Conservation (phyloP, 2,113 vertebrate genomes). For the Notothenia rossii region DNA sequence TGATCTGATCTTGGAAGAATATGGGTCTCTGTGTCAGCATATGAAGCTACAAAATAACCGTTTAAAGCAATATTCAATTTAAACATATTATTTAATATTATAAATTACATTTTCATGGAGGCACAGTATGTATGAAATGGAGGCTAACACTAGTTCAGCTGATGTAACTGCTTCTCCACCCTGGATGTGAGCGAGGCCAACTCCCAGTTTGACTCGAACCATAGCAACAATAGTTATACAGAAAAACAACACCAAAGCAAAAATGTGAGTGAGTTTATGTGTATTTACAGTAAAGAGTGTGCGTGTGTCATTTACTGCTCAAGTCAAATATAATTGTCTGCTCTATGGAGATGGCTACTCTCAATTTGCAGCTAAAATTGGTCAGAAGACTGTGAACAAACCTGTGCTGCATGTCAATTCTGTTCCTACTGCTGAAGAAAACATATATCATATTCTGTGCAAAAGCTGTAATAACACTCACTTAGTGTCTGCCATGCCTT, state of each 20-base stretch:
- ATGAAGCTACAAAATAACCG: neutral
- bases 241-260: constrained; percentile 53
- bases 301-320: neutral
- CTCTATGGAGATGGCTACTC: constrained; percentile 7
- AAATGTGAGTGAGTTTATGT: constrained; percentile 30
- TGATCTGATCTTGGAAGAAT: constrained; percentile 10
- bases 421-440: constrained; percentile 7
- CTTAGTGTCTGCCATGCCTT: constrained; percentile 6
- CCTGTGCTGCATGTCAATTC: neutral
- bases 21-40: neutral
- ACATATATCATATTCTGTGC: neutral
- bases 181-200: constrained; percentile 50
- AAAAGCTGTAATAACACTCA: constrained; percentile 2
- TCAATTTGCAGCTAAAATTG: constrained; percentile 8
- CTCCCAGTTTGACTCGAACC: constrained; percentile 63
- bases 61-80: constrained; percentile 2
- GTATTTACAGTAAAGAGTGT: constrained; percentile 37
- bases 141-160: constrained; percentile 32
- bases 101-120: neutral
- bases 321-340: constrained; percentile 1
- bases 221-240: constrained; percentile 55
- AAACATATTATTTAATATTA: constrained; percentile 5
- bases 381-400: constrained; percentile 17
- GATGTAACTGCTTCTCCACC: constrained; percentile 72
- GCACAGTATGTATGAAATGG: constrained; percentile 1